Conservation (phyloP, 2,113 vertebrate species). For the Peromyscus californicus region DNA sequence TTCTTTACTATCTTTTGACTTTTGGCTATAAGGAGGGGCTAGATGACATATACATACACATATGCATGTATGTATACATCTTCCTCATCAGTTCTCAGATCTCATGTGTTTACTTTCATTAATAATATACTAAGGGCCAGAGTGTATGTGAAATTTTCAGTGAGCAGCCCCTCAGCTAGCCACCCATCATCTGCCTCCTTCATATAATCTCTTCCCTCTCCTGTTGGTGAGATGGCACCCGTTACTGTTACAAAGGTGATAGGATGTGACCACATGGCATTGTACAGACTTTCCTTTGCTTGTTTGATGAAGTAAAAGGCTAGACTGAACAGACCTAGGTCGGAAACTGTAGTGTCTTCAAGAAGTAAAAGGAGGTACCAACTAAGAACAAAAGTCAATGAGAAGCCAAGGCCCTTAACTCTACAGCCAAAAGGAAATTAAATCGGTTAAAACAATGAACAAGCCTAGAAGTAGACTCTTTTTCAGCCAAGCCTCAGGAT, state of each 20-base stretch:
- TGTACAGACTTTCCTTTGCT: background rate
- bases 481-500: background rate
- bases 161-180: background rate
- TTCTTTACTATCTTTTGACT: background rate
- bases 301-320: background rate
- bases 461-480: background rate
- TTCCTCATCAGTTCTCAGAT: background rate
- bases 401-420: background rate
- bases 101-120: background rate
- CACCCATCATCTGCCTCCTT: background rate
- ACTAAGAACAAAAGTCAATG: background rate
- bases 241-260: background rate
- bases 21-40: background rate
- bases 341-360: background rate
- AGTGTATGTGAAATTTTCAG: too few species aligned
- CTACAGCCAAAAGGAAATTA: background rate
- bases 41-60: background rate
- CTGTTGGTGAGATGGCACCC: background rate
- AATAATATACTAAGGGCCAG: background rate
- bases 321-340: background rate
- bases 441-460: background rate
- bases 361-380: background rate
- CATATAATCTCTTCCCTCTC: background rate
- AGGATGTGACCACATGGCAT: background rate
- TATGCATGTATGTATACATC: background rate